phyloP scores from a whole-genome alignment of 2,888 invertebrate genomes.

The Isotomurus palustris region DNA sequence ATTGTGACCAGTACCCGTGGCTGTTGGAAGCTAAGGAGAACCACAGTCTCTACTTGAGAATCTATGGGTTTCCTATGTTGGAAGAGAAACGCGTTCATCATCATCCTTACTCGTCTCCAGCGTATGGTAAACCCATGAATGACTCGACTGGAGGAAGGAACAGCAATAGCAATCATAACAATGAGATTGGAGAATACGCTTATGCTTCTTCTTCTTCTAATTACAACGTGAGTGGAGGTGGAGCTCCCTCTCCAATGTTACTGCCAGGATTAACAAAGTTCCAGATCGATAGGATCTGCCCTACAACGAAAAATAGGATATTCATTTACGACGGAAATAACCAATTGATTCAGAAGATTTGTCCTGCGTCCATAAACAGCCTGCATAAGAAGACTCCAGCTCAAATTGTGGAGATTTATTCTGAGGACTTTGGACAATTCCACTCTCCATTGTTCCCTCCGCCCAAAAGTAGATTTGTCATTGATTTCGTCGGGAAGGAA shows the following conservation, averaged over 20 bases:
- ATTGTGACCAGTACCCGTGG: conserved; percentile 71
- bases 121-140: background rate
- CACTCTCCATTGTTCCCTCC: conserved; percentile 41
- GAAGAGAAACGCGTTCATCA: conserved; percentile 19
- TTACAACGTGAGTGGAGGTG: background rate
- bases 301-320: conserved; percentile 72
- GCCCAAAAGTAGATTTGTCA: conserved; percentile 56
- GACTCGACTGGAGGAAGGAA: background rate
- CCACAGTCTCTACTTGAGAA: conserved; percentile 72
- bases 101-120: conserved; percentile 4
- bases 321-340: conserved; percentile 68
- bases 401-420: conserved; percentile 44
- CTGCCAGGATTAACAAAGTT: conserved; percentile 23
- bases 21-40: conserved; percentile 72
- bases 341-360: conserved; percentile 41
- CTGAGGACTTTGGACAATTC: conserved; percentile 42
- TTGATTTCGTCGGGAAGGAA: conserved; percentile 74
- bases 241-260: conserved; percentile 8
- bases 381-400: conserved; percentile 32
- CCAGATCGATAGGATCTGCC: conserved; percentile 59
- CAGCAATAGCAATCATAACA: background rate
- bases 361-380: conserved; percentile 40
- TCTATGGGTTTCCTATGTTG: conserved; percentile 43
- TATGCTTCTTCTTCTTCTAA: no score
- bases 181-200: background rate